Base-by-base conservation (phyloP, 2,797 vertebrate genomes). In the Scomberomorus guttatus region DNA sequence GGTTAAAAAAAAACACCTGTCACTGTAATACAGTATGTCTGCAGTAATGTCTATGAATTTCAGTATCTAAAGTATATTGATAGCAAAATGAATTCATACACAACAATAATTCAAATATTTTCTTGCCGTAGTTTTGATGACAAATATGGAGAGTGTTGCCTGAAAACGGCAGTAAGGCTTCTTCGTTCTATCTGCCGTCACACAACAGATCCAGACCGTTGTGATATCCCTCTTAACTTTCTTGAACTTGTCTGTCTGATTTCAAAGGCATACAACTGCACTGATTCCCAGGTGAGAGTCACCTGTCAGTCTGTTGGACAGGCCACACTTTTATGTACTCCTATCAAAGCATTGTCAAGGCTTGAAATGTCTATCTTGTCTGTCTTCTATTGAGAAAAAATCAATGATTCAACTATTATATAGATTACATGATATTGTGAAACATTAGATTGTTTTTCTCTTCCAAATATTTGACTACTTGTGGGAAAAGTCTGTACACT, bases 201-300 rank as follows among this genome's bases (percentile, higher is more conserved):
- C 0, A 62, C 2, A 22, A 57, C 62, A 44, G 27, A 82, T 1
- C 27, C 67, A 85, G 0, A 6, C 2, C 17, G 0, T 0, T 0
- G 0, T 34, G 64, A 78, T 10, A 17, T 74, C 70, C 85, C 81
- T 20, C 18, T 89, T 59, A 0, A 2, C 3, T 82, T 80, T 42
- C 76, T 89, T 20, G 37, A 80, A 24, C 64, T 89, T 5, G 68
- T 89, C 48, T 64, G 79, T 82, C n/a, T 57, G 50, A 82, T 83
- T 67, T 39, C 63, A 9, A 63, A 61, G 11, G 14, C 9, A 18
- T 78, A 70, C 4, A 0, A 51, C 32, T 64, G 25, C 42, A 56
- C 6, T 14, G 37, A 67, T 63, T 72, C 83, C 34, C 46, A 87
- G 85, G 87, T 87, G 0, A 80, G 57, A 55, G 6, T 6, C 34